Evolutionary conservation across 1,140 invertebrate species (phyloP), one percentile per base, ranked within the genome.

Genomic region (Yoshiicerus persimilis): DNA sequence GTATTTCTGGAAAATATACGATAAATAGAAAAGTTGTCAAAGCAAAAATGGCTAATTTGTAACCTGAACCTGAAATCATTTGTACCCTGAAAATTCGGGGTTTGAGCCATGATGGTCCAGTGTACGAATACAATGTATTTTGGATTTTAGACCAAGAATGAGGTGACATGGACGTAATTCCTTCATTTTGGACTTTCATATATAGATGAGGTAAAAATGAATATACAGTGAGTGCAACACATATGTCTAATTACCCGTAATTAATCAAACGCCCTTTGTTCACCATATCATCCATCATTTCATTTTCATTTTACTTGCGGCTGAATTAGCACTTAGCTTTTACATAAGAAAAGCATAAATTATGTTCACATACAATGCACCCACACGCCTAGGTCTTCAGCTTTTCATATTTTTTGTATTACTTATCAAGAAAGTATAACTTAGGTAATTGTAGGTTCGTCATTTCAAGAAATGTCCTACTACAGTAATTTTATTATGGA

Each of bases 271-370:
- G 75, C 75, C 75, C 75, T 80, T 11, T 36, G 70, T 80, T 80
- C 75, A 23, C 4, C 34, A n/a, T 25, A n/a, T 80, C 75, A 38
- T 80, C 16, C 34, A 80, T 80, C 75, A 80, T 38, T 38, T 80
- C 75, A 20, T 34, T 80, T 80, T 80, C 75, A 80, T 80, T 80
- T 80, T 4, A 38, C 75, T 80, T 23, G 75, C 34, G 75, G 75
- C 75, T 80, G 32, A 80, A 38, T 80, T 80, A 80, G 75, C 75
- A 80, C 75, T 38, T 80, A 80, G 75, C n/a, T n/a, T 80, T 80
- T 80, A 23, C 75, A 80, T 38, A 36, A 10, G 34, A 38, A 36
- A 32, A 80, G 34, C n/a, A 80, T 80, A 80, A n/a, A 80, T 80
- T 80, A 80, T 80, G 30, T 36, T 34, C 32, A 80, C 32, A 56